phyloP scores from a whole-genome alignment of 2,888 invertebrate species.

The Thymelicus acteon region DNA sequence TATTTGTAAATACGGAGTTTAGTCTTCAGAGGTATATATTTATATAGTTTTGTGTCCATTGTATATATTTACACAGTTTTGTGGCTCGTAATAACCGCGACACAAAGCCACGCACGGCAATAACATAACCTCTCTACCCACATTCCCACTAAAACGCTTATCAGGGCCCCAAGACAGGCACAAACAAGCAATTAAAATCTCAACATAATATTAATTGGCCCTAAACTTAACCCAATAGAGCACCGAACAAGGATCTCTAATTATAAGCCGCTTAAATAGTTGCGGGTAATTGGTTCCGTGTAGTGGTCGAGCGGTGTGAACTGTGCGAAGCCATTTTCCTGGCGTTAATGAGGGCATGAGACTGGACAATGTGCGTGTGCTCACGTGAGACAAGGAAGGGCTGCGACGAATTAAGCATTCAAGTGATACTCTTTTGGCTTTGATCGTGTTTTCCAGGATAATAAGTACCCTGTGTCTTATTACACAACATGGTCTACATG shows the following conservation, averaged over 20 bases:
- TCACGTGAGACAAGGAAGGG: no score
- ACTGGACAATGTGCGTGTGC: constrained; percentile 19
- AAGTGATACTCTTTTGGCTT: no score
- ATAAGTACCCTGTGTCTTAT: no score
- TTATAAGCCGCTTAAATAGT: constrained; percentile 25
- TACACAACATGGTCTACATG: no score
- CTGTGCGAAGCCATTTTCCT: constrained; percentile 2
- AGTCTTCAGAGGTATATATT: no score
- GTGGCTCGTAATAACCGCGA: no score
- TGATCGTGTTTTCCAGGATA: no score
- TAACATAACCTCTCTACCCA: not conserved
- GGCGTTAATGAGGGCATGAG: constrained; percentile 27
- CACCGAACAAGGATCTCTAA: constrained; percentile 31
- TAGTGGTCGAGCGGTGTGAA: not conserved
- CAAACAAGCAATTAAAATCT: not conserved
- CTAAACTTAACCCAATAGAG: constrained; percentile 33
- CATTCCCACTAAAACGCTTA: not conserved
- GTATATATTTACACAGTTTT: no score
- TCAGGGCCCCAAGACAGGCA: not conserved
- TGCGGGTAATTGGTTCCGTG: constrained; percentile 38
- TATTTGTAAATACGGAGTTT: no score
- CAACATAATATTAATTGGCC: constrained; percentile 32
- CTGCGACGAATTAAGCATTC: no score
- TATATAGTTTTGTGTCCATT: no score
- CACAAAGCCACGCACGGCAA: not conserved